Percentiles rank a stretch among this genome's conserved stretches.
Conservation (phyloP, 2,113 vertebrate species). For the Podocnemis expansa region DNA sequence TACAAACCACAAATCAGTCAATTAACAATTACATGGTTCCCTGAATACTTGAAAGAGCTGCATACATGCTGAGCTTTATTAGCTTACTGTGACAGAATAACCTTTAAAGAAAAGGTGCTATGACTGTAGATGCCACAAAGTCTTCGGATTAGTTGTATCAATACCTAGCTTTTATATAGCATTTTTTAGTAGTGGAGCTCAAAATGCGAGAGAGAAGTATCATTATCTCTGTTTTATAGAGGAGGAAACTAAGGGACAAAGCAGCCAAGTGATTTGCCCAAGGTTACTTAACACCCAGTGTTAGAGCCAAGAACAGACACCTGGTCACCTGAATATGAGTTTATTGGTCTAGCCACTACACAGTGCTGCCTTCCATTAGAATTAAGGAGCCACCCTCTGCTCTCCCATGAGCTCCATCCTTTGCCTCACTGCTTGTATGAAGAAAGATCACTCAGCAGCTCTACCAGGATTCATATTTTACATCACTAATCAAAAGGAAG, state of each 20-base stretch:
- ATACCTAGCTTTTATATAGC: neutral
- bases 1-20: neutral
- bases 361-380: no score
- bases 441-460: neutral
- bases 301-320: no score
- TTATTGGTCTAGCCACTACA: no score
- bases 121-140: neutral
- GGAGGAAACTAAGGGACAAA: no score
- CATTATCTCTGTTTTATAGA: neutral
- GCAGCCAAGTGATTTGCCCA: no score
- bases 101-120: neutral
- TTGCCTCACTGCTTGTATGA: neutral
- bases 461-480: neutral
- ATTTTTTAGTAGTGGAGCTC: neutral
- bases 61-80: neutral
- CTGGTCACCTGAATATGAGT: no score
- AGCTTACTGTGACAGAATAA: neutral
- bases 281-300: no score
- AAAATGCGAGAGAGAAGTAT: neutral
- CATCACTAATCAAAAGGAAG: neutral
- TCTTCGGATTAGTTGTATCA: neutral
- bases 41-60: neutral
- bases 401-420: neutral
- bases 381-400: no score
- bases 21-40: neutral